Evolutionary conservation across 2,797 vertebrate genomes (phyloP).

Genomic region (Alcedo quadribrachys): DNA sequence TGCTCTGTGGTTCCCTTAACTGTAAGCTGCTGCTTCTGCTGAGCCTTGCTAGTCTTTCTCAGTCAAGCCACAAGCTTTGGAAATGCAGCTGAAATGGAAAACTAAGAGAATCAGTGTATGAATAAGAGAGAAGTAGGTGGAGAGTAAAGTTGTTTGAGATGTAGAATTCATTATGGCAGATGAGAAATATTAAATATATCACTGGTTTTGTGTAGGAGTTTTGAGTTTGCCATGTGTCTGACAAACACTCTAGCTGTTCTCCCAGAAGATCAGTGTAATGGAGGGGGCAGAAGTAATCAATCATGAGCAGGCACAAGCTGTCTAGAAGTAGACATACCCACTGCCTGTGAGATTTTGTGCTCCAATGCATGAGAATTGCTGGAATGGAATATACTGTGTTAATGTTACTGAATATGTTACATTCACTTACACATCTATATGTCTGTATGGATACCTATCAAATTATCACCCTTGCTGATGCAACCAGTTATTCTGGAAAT

Average conservation of each 20-base stretch:
- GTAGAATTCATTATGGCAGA: neutral
- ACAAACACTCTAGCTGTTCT: neutral
- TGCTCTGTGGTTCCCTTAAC: neutral
- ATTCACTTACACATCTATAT: neutral
- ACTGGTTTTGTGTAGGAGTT: neutral
- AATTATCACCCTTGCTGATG: neutral
- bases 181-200: neutral
- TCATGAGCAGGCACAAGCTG: neutral
- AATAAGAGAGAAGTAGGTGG: neutral
- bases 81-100: neutral
- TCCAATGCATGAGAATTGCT: neutral
- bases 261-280: accelerated
- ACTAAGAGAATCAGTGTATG: neutral
- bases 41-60: neutral
- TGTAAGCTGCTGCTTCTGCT: neutral
- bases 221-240: neutral
- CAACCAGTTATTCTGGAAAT: neutral
- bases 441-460: neutral
- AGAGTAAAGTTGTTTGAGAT: neutral
- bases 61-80: neutral
- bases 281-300: neutral
- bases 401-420: neutral
- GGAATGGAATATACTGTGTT: neutral
- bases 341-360: neutral
- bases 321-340: neutral